phyloP scores from a whole-genome alignment of 1,140 invertebrate species.

The Drosophila novamexicana region DNA sequence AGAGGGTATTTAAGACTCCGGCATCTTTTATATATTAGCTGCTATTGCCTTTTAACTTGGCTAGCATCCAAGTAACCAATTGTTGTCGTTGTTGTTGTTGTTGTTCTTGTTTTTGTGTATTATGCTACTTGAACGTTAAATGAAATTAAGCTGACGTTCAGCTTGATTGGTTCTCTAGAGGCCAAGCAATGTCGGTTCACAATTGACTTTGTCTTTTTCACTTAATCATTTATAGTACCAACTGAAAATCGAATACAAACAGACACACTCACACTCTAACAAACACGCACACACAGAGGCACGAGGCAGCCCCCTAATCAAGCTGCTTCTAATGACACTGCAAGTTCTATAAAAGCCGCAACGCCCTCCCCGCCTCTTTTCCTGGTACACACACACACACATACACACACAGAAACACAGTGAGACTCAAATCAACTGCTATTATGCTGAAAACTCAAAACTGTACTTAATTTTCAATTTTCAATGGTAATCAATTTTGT shows the following conservation, averaged over 20 bases:
- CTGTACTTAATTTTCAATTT: conserved; percentile 80
- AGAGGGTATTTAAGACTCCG: conserved; percentile 26
- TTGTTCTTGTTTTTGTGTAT: conserved; percentile 36
- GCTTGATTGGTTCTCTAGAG: conserved; percentile 77
- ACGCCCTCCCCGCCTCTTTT: conserved; percentile 22
- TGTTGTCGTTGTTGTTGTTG: conserved; percentile 27
- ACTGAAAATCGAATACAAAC: conserved; percentile 53
- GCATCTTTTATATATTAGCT: background rate
- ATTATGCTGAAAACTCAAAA: conserved; percentile 80
- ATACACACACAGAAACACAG: background rate
- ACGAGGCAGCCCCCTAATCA: conserved; percentile 28
- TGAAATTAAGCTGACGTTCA: conserved; percentile 77
- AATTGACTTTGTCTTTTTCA: conserved; percentile 76
- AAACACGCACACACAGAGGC: background rate
- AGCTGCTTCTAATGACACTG: conserved; percentile 71
- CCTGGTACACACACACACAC: conserved; percentile 1
- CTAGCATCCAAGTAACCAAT: conserved; percentile 1
- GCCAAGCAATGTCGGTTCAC: conserved; percentile 52
- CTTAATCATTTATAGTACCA: conserved; percentile 65
- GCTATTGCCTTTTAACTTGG: conserved; percentile 6
- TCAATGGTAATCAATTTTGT: conserved; percentile 80
- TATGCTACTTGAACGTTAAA: conserved; percentile 75
- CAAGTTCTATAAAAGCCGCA: conserved; percentile 50
- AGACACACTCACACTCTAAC: conserved; percentile 1
- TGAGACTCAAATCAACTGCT: conserved; percentile 64